Conservation (phyloP, 2,113 vertebrate genomes). For the Corynorhinus townsendii region DNA sequence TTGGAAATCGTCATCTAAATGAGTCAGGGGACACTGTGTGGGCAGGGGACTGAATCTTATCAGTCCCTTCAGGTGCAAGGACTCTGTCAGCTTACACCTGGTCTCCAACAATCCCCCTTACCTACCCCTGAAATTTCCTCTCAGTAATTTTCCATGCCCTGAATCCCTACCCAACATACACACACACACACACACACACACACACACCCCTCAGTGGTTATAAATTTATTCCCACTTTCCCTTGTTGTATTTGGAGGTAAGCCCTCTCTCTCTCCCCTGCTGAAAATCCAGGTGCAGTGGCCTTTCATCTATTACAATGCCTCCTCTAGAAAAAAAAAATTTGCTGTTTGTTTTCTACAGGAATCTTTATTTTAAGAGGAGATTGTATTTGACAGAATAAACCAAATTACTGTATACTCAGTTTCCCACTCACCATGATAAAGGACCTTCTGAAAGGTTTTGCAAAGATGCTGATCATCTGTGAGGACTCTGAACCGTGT, state of each 20-base stretch:
- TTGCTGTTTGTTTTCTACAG: neutral
- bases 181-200: neutral
- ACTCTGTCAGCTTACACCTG: no score
- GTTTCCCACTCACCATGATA: neutral
- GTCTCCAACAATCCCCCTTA: neutral
- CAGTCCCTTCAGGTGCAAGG: no score
- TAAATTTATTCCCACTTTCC: neutral
- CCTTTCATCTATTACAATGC: neutral
- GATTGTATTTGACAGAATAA: neutral
- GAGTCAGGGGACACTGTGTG: no score
- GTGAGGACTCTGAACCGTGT: neutral
- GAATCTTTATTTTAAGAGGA: neutral
- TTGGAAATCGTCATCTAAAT: no score
- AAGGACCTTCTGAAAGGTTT: neutral
- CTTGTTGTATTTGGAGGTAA: neutral
- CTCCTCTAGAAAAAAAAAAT: neutral
- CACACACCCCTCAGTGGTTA: neutral
- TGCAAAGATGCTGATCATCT: neutral
- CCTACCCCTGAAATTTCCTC: neutral
- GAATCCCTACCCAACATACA: neutral
- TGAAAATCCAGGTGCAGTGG: neutral
- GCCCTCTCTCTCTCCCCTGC: neutral
- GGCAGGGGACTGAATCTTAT: no score
- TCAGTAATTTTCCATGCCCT: neutral
- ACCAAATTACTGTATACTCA: neutral